A percentile compares a stretch with the other conserved stretches of the same genome.
Evolutionary conservation across 2,888 invertebrate species (phyloP).

Genomic region (Temnothorax ravouxi): DNA sequence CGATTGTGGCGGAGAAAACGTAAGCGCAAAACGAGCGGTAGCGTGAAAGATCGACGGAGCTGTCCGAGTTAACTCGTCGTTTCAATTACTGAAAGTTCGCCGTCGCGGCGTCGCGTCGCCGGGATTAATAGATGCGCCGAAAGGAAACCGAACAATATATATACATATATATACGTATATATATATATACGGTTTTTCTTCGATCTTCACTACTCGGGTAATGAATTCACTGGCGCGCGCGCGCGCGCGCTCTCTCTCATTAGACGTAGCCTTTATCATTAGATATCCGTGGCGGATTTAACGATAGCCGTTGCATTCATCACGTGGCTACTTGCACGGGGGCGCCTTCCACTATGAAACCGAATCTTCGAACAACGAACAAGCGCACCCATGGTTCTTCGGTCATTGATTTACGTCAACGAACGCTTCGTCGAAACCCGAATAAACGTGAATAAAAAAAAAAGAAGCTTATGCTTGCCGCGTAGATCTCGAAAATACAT

Average conservation of each 20-base stretch:
- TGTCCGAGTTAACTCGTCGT: conserved; percentile 36
- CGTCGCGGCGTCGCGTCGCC: too few species aligned
- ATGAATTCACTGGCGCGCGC: conserved; percentile 37
- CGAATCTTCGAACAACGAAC: background rate
- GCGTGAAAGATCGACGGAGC: conserved; percentile 19
- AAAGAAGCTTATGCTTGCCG: background rate
- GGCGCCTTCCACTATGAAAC: background rate
- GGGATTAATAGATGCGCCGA: conserved; percentile 44
- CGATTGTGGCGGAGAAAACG: background rate
- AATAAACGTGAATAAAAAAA: conserved; percentile 10
- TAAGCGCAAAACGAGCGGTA: background rate
- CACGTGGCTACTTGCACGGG: background rate
- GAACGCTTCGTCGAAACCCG: background rate
- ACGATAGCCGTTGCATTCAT: conserved; percentile 27
- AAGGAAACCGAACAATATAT: conserved; percentile 42
- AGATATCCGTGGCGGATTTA: background rate
- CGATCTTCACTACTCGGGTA: conserved; percentile 23
- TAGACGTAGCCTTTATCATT: conserved; percentile 26
- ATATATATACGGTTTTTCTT: conserved; percentile 31
- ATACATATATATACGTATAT: too few species aligned
- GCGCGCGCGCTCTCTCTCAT: conserved; percentile 27
- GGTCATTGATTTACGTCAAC: background rate
- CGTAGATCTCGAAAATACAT: background rate
- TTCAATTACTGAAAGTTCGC: conserved; percentile 45
- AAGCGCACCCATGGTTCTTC: background rate